Base-by-base conservation (phyloP, 2,113 vertebrate species). In the Typhlomys cinereus region DNA sequence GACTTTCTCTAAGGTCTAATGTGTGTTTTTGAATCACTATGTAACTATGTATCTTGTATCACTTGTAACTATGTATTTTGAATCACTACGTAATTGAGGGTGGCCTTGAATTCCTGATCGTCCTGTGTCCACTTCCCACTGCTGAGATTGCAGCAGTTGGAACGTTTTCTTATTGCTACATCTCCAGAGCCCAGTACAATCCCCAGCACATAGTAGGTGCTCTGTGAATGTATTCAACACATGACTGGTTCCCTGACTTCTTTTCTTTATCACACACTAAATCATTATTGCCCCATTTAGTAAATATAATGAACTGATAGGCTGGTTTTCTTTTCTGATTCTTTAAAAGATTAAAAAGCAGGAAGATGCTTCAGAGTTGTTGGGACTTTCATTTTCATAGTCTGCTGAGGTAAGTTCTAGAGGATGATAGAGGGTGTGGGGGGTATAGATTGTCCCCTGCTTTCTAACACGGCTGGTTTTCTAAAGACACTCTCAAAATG, bases 281-380 rank as follows among this genome's bases (percentile, higher is more conserved):
- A 57, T 92, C 71, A 91, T 85, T 73, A 78, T 88, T 73, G 5
- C 9, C 31, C 36, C 46, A 79, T 92, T 92, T 89, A 62, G 75
- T 70, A 90, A 84, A 75, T 78, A 87, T 12, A 69, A 74, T 81
- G 13, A 52, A 73, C 66, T 73, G 61, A 80, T 2, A 41, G 41
- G 20, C 39, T 90, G 46, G 25, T 71, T 87, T 87, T 89, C 36
- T 83, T 88, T 69, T 21, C n/a, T 86, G 75, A 54, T 95, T 54
- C 62, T 89, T 94, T 31, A 66, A 85, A 91, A 91, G 67, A 79
- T 81, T 62, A 66, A 82, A 88, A 85, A 73, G 11, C 69, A 61
- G 31, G 57, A 57, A 78, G 62, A 70, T 31, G 46, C 69, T 78
- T 88, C 25, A n/a, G 83, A 87, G 48, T 67, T 64, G 52, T 74